phyloP scores from a whole-genome alignment of 2,113 vertebrate genomes.

The Toxotes jaculatrix region DNA sequence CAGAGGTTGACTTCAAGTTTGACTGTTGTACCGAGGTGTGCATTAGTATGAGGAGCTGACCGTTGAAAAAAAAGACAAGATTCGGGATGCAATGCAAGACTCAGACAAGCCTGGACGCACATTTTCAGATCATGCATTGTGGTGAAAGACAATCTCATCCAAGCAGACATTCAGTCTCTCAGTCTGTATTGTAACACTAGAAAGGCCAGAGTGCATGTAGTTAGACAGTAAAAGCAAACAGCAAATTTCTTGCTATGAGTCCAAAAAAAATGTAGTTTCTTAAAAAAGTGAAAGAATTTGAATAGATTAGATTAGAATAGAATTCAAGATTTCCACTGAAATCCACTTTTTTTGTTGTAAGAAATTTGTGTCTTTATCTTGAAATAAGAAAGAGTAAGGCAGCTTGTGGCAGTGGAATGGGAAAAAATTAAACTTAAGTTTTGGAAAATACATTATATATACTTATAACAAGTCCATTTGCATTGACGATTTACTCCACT shows the following conservation, averaged over 20 bases:
- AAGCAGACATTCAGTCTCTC: constrained; percentile 18
- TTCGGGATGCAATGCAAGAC: constrained; percentile 22
- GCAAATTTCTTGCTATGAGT: background rate
- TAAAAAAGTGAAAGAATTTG: background rate
- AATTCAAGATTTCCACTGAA: background rate
- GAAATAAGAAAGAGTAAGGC: background rate
- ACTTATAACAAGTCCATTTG: background rate
- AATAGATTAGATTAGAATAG: too few species aligned
- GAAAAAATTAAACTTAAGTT: background rate
- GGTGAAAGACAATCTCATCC: constrained; percentile 1
- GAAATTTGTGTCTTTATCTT: background rate
- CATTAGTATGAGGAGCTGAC: constrained; percentile 41
- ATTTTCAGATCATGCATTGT: constrained; percentile 53
- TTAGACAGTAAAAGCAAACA: background rate
- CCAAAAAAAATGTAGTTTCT: background rate
- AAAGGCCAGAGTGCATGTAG: constrained; percentile 25
- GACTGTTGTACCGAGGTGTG: constrained; percentile 12
- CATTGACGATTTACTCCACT: background rate
- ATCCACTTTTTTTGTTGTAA: background rate
- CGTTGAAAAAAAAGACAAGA: background rate
- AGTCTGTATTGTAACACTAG: constrained; percentile 18
- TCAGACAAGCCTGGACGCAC: constrained; percentile 24
- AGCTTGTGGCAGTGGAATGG: background rate
- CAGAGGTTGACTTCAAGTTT: constrained; percentile 12
- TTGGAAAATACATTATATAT: background rate